phyloP scores from a whole-genome alignment of 2,888 invertebrate species.

The Trichogramma evanescens region DNA sequence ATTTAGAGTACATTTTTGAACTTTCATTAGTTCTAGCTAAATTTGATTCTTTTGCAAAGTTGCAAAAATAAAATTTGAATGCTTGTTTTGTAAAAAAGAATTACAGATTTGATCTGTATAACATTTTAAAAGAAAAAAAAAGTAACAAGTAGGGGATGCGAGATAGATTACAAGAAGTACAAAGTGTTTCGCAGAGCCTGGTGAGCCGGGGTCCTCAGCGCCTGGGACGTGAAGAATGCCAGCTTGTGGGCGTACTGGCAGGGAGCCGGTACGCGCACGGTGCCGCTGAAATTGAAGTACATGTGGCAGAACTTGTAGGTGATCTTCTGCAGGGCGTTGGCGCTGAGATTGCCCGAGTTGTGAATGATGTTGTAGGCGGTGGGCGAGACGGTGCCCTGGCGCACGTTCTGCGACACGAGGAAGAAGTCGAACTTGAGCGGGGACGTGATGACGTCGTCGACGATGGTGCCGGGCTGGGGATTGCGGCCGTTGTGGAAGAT shows the following conservation, averaged over 20 bases:
- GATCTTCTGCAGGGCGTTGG: slow-evolving; percentile 70
- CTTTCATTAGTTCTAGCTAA: too few species aligned
- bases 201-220: slow-evolving; percentile 60
- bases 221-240: slow-evolving; percentile 77
- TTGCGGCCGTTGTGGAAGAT: slow-evolving; percentile 57
- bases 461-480: slow-evolving; percentile 77
- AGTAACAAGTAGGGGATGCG: background rate
- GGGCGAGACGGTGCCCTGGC: slow-evolving; percentile 83
- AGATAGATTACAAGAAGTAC: slow-evolving; percentile 57
- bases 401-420: slow-evolving; percentile 76
- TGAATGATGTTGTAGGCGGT: slow-evolving; percentile 84
- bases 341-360: slow-evolving; percentile 60
- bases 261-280: slow-evolving; percentile 71
- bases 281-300: slow-evolving; percentile 84
- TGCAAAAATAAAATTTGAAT: too few species aligned
- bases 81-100: too few species aligned
- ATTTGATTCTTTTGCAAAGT: too few species aligned
- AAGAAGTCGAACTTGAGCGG: slow-evolving; percentile 79
- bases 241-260: slow-evolving; percentile 91
- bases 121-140: too few species aligned
- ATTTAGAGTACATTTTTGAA: too few species aligned
- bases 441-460: slow-evolving; percentile 75
- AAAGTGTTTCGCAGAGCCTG: slow-evolving; percentile 56
- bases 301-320: slow-evolving; percentile 79
- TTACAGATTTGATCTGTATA: too few species aligned